Conservation (phyloP, 2,113 vertebrate species). For the Laticauda laticaudata region DNA sequence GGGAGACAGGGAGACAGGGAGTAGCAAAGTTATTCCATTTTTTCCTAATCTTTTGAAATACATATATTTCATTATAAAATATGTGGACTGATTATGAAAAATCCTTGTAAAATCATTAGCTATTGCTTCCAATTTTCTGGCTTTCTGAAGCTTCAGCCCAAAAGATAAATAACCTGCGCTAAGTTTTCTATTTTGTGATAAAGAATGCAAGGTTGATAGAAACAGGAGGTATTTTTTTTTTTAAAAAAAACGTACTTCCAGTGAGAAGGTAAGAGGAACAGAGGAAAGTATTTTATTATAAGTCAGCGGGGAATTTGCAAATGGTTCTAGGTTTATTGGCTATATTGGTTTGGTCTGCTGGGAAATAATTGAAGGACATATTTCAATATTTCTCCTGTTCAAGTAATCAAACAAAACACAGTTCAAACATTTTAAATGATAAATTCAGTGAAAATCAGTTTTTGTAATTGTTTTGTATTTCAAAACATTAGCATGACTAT, state of each 20-base stretch:
- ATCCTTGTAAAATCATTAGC: neutral
- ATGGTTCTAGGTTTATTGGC: neutral
- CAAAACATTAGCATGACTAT: neutral
- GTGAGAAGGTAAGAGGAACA: neutral
- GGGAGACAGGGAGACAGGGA: neutral
- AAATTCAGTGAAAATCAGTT: neutral
- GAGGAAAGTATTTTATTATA: neutral
- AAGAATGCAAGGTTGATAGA: neutral
- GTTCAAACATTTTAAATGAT: neutral
- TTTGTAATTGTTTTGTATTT: neutral
- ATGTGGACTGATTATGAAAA: neutral
- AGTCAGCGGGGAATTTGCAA: neutral
- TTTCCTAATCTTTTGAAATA: neutral
- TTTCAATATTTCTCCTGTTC: neutral
- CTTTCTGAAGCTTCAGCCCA: neutral
- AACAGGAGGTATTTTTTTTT: neutral
- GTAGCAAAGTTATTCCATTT: neutral
- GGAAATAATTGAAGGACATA: neutral
- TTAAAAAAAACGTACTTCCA: neutral
- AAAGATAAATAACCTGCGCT: neutral
- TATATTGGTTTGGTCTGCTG: neutral
- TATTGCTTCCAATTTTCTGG: neutral
- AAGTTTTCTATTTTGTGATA: neutral
- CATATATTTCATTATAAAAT: neutral
- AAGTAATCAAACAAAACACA: neutral